A percentile compares a stretch with the other conserved stretches of the same genome.
phyloP scores from a whole-genome alignment of 2,113 vertebrate genomes.

The Calidris pygmaea region DNA sequence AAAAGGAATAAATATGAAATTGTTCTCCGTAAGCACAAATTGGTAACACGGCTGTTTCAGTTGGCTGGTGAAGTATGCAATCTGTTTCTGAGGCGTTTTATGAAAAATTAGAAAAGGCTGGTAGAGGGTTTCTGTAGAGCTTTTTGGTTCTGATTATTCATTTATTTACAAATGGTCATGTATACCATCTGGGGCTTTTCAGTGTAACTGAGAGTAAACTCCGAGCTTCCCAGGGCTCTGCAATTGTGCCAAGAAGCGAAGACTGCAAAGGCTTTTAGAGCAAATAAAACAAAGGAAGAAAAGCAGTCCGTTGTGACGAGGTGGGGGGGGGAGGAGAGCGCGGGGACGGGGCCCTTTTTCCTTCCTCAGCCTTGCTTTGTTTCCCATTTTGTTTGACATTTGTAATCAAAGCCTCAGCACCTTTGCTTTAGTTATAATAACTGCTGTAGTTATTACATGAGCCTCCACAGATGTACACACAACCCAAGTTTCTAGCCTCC shows the following conservation, averaged over 20 bases:
- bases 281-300: constrained; percentile 70
- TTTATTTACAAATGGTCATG: constrained; percentile 65
- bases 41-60: not conserved
- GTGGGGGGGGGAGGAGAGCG: not conserved
- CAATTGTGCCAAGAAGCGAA: constrained; percentile 50
- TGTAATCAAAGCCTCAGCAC: constrained; percentile 61
- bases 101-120: not conserved
- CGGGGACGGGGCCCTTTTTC: not conserved
- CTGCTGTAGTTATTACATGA: constrained; percentile 57
- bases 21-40: not conserved
- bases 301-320: not conserved
- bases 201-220: constrained; percentile 49
- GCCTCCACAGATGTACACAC: constrained; percentile 34
- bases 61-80: not conserved
- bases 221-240: constrained; percentile 64
- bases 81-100: not conserved
- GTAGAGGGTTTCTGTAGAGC: not conserved
- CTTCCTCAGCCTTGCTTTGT: constrained; percentile 51
- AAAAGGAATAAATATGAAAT: not conserved
- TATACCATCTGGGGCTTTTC: constrained; percentile 58
- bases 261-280: constrained; percentile 20
- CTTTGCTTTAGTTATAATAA: constrained; percentile 69
- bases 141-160: constrained; percentile 29
- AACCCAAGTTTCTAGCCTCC: constrained; percentile 52
- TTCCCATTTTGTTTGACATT: constrained; percentile 63